Percentiles rank a stretch among this genome's conserved stretches.
Evolutionary conservation across 2,113 vertebrate genomes (phyloP).

Genomic region (Myxocyprinus asiaticus): DNA sequence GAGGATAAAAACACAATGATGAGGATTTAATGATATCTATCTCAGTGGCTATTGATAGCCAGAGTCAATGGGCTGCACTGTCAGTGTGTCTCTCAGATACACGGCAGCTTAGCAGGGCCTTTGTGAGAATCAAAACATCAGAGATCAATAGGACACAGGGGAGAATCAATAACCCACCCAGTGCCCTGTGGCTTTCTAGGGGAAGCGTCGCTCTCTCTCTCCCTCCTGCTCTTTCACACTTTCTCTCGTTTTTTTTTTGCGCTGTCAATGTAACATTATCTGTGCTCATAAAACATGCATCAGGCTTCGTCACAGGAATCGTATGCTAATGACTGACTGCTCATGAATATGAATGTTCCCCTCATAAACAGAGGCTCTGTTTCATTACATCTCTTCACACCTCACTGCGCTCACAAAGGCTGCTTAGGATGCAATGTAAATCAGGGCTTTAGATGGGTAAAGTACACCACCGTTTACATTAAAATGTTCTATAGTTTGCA

Average conservation of each 20-base stretch:
- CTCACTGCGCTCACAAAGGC: constrained; percentile 78
- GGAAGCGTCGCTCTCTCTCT: constrained; percentile 33
- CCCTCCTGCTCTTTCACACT: constrained; percentile 1
- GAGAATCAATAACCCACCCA: constrained; percentile 78
- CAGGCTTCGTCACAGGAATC: constrained; percentile 71
- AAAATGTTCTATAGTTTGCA: constrained; percentile 62
- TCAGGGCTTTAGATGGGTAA: constrained; percentile 83
- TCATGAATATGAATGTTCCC: constrained; percentile 92
- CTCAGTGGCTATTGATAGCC: constrained; percentile 77
- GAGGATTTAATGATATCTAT: constrained; percentile 82
- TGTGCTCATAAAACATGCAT: constrained; percentile 69
- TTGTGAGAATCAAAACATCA: constrained; percentile 78
- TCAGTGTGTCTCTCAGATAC: constrained; percentile 77
- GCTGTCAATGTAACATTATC: constrained; percentile 64
- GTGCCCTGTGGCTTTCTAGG: constrained; percentile 66
- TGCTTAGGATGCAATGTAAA: constrained; percentile 89
- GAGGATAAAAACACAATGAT: constrained; percentile 74
- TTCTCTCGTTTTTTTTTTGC: constrained; percentile 33
- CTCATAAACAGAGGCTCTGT: constrained; percentile 76
- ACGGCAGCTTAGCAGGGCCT: constrained; percentile 79
- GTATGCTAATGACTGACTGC: constrained; percentile 76
- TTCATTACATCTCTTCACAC: constrained; percentile 89
- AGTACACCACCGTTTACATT: constrained; percentile 72
- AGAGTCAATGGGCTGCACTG: constrained; percentile 75
- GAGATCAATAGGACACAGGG: constrained; percentile 81